phyloP scores from a whole-genome alignment of 2,113 vertebrate genomes.

The Leucosticte australis region DNA sequence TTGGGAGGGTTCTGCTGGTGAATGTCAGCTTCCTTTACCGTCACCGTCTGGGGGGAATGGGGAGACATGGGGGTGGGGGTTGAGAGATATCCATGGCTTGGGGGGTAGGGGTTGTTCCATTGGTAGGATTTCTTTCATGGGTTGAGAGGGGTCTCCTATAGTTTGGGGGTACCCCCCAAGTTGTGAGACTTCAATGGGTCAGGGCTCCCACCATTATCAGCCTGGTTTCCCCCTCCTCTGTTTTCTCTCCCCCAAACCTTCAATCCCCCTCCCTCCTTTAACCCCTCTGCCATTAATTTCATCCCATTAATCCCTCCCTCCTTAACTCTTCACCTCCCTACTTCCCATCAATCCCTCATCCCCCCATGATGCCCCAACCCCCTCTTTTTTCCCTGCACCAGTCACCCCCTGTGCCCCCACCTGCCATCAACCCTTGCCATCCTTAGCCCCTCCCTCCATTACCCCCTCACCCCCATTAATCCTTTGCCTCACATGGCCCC shows the following conservation, averaged over 20 bases:
- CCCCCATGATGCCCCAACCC: no score
- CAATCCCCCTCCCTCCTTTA: background rate
- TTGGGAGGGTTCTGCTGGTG: constrained; percentile 89
- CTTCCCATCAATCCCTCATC: no score
- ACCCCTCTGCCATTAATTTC: no score
- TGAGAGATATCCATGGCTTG: background rate
- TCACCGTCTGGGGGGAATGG: constrained; percentile 70
- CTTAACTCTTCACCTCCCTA: no score
- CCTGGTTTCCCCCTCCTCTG: fast-evolving
- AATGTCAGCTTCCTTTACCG: constrained; percentile 76
- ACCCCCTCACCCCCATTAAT: no score
- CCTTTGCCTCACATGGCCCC: no score
- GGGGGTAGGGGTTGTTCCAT: fast-evolving
- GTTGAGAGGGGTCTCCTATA: background rate
- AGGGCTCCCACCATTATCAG: background rate
- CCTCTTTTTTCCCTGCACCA: no score
- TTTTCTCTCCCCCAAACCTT: background rate
- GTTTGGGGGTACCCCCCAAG: background rate
- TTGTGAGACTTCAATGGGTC: background rate
- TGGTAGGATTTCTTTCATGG: background rate
- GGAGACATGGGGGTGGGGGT: fast-evolving
- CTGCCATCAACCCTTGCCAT: no score
- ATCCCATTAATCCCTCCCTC: no score
- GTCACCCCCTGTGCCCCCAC: no score
- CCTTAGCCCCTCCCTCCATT: no score